A percentile compares a stretch with the other conserved stretches of the same genome.
These are phyloP conservation scores for Gallinago solitaria DNA, from an alignment of 2,797 vertebrate genomes.

Conservation along the genomic window DNA sequence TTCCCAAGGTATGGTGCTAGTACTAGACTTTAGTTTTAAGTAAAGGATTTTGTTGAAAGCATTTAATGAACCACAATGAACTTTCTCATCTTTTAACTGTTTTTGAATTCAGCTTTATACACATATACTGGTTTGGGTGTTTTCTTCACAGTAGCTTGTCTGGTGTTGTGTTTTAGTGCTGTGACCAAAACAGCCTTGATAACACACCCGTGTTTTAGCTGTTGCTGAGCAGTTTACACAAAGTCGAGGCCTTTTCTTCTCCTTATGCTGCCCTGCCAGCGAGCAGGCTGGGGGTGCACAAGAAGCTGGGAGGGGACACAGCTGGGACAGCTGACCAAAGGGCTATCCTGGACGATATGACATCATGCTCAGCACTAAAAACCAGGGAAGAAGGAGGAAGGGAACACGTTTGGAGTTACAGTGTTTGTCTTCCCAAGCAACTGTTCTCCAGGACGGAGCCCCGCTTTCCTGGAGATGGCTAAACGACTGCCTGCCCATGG, in stretches of 20 bases:
- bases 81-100: background rate
- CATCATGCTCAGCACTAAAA: background rate
- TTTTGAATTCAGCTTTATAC: background rate
- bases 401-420: fast-evolving
- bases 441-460: background rate
- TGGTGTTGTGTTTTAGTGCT: background rate
- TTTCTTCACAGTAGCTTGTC: background rate
- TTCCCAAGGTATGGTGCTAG: background rate
- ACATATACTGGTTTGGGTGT: background rate
- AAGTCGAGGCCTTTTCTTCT: background rate
- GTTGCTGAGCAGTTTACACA: background rate
- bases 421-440: background rate
- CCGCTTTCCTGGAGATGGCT: background rate
- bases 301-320: background rate
- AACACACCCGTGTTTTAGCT: background rate
- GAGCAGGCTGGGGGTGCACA: background rate
- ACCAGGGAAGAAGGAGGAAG: background rate
- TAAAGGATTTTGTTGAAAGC: background rate
- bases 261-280: fast-evolving
- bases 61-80: background rate
- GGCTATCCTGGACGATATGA: background rate
- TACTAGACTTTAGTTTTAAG: background rate
- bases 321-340: background rate
- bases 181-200: background rate
- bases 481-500: background rate